phyloP scores from a whole-genome alignment of 2,113 vertebrate species.

The Odontophorus gujanensis region DNA sequence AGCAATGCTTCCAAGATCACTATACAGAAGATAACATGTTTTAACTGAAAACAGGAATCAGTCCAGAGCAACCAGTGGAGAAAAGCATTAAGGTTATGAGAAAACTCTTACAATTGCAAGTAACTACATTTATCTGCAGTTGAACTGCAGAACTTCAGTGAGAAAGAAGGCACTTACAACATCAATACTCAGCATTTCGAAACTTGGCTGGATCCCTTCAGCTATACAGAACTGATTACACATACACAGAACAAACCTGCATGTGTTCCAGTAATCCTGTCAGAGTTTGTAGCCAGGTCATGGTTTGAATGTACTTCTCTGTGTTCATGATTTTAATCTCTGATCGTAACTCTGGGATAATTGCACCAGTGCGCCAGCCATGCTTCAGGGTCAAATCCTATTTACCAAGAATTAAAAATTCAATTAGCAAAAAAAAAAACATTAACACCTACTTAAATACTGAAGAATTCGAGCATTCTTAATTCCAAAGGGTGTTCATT shows the following conservation, averaged over 20 bases:
- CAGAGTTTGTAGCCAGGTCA: conserved; percentile 94
- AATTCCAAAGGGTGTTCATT: not conserved
- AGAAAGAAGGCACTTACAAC: not conserved
- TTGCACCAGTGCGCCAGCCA: conserved; percentile 96
- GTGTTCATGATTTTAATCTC: conserved; percentile 99
- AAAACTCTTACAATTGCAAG: not conserved
- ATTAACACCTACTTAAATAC: not conserved
- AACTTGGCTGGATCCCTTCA: not conserved
- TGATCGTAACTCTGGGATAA: conserved; percentile 93
- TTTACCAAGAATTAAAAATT: conserved; percentile 18
- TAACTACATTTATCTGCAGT: not conserved
- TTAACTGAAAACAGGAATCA: not conserved
- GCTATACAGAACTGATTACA: not conserved
- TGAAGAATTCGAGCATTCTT: not conserved
- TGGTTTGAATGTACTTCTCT: conserved; percentile 88
- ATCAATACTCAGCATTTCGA: not conserved
- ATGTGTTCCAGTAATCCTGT: conserved; percentile 94
- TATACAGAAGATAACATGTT: fast-evolving
- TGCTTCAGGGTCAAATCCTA: conserved; percentile 98
- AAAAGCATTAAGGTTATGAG: not conserved
- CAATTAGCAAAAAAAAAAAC: not conserved
- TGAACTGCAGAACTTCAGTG: not conserved
- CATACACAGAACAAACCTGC: conserved; percentile 87
- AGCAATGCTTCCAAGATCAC: not conserved
- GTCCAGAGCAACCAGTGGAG: not conserved